Evolutionary conservation across 1,140 invertebrate species (phyloP).

Genomic region (Drosophila ironensis): DNA sequence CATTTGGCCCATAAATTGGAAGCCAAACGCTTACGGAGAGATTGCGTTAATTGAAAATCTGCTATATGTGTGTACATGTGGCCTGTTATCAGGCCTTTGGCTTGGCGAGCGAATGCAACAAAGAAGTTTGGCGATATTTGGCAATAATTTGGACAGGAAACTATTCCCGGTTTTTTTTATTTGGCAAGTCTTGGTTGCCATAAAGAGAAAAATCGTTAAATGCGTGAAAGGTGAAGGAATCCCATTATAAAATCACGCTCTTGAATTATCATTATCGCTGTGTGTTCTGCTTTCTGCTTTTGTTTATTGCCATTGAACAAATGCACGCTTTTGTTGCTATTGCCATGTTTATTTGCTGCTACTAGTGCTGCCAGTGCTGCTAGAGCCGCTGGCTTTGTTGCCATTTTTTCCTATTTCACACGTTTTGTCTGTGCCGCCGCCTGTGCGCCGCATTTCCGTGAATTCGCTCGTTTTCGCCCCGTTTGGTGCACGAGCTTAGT

Average conservation of each 20-base stretch:
- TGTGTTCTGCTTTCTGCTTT: conserved; percentile 13
- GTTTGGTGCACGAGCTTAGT: conserved; percentile 1
- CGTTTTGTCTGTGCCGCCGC: conserved; percentile 21
- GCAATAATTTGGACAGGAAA: no score
- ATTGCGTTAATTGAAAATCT: no score
- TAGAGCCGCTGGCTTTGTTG: no score
- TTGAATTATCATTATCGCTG: conserved; percentile 27
- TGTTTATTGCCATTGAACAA: conserved; percentile 25
- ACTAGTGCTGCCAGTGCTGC: no score
- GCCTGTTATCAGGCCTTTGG: no score
- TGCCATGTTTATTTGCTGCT: not conserved
- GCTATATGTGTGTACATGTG: no score
- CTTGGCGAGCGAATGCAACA: no score
- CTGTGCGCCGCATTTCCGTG: conserved; percentile 46
- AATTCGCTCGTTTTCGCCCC: conserved; percentile 18
- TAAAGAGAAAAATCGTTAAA: not conserved
- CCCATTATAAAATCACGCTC: conserved; percentile 23
- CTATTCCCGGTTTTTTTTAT: no score
- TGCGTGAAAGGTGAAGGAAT: conserved; percentile 5
- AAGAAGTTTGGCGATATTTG: no score
- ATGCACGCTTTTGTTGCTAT: conserved; percentile 2
- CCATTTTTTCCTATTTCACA: not conserved
- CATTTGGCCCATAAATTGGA: no score
- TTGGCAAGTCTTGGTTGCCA: no score
- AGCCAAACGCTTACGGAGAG: no score